These are phyloP conservation scores for Armadillidium nasatum DNA, from an alignment of 1,140 invertebrate genomes.

Conservation along the genomic window DNA sequence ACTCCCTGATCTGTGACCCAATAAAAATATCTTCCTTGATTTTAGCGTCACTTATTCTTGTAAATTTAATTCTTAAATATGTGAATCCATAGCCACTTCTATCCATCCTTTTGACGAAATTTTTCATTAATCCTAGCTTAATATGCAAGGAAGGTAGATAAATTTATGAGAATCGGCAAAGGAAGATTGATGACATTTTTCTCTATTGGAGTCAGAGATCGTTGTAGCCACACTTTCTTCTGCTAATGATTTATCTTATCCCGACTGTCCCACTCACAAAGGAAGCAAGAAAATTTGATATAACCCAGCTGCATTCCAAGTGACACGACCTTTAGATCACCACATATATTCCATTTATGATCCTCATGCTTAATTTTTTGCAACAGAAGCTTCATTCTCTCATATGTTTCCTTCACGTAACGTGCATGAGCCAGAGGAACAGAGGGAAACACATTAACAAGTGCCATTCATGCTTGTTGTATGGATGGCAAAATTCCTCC, in stretches of 20 bases:
- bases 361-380: conserved; percentile 19
- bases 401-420: too few species aligned
- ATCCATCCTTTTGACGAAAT: not conserved
- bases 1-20: too few species aligned
- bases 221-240: too few species aligned
- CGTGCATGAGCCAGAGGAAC: too few species aligned
- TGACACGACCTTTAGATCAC: not conserved
- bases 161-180: conserved; percentile 9
- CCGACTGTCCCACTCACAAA: conserved; percentile 16
- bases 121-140: conserved; percentile 7
- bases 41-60: conserved; percentile 20
- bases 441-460: too few species aligned
- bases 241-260: not conserved
- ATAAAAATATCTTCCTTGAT: conserved; percentile 4
- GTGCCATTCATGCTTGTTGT: conserved; percentile 10
- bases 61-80: not conserved
- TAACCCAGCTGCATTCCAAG: conserved; percentile 8
- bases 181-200: conserved; percentile 19
- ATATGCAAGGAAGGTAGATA: conserved; percentile 18
- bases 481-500: conserved; percentile 20
- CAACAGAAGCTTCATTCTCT: conserved; percentile 13
- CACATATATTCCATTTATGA: not conserved
- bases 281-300: conserved; percentile 2
- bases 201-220: not conserved
- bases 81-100: conserved; percentile 11